phyloP scores from a whole-genome alignment of 1,140 invertebrate species.

The Cydia pomonella region DNA sequence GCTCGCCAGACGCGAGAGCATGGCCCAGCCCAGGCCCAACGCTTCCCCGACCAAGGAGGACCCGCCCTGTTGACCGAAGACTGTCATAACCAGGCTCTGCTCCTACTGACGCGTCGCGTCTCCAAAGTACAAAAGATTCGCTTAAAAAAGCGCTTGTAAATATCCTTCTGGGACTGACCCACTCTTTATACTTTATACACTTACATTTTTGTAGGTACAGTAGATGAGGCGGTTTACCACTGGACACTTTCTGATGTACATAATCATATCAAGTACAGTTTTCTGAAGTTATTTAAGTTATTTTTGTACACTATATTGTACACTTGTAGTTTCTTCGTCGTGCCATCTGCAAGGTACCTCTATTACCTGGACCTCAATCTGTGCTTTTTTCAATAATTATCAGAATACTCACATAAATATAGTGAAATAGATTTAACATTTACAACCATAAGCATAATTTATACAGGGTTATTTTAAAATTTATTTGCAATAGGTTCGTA shows the following conservation, averaged over 20 bases:
- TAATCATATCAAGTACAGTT: slow-evolving; percentile 75
- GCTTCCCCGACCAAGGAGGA: slow-evolving; percentile 45
- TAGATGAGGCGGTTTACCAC: slow-evolving; percentile 39
- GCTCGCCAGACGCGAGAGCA: slow-evolving; percentile 53
- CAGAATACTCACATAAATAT: slow-evolving; percentile 75
- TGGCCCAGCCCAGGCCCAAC: slow-evolving; percentile 40
- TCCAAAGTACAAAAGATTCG: slow-evolving; percentile 61
- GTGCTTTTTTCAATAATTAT: slow-evolving; percentile 71
- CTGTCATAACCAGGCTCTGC: slow-evolving; percentile 46
- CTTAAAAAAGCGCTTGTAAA: slow-evolving; percentile 38
- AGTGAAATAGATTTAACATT: slow-evolving; percentile 63
- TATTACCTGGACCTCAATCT: slow-evolving; percentile 74
- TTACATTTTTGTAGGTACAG: slow-evolving; percentile 34
- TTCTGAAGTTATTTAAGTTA: slow-evolving; percentile 59
- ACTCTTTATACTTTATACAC: slow-evolving; percentile 42
- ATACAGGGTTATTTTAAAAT: slow-evolving; percentile 78
- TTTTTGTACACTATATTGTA: slow-evolving; percentile 64
- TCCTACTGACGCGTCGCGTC: slow-evolving; percentile 54
- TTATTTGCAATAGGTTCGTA: slow-evolving; percentile 43
- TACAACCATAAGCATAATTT: slow-evolving; percentile 78
- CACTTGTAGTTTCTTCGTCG: slow-evolving; percentile 63
- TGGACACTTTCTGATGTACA: slow-evolving; percentile 53
- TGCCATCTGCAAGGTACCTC: slow-evolving; percentile 73
- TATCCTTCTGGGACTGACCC: slow-evolving; percentile 37
- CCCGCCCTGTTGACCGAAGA: slow-evolving; percentile 72